These are phyloP conservation scores for Simalia tracyae DNA, from an alignment of 2,797 vertebrate species.

Conservation along the genomic window DNA sequence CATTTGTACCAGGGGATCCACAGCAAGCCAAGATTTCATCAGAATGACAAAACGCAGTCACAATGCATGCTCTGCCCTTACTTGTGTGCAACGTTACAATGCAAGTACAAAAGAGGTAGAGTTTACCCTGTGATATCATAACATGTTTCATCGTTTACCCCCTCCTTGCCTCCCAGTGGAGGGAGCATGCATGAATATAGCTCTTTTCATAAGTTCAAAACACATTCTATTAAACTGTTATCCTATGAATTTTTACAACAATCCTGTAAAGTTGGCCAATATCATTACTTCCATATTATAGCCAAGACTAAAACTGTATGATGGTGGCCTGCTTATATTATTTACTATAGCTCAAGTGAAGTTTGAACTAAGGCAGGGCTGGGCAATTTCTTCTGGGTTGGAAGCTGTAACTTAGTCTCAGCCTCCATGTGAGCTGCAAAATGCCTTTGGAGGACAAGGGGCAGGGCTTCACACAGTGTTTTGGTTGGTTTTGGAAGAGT, in stretches of 20 bases:
- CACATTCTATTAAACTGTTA: neutral
- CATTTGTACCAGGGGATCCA: neutral
- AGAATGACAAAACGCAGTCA: neutral
- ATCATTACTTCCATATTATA: neutral
- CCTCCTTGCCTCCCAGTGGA: neutral
- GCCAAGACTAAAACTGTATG: neutral
- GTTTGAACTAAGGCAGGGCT: neutral
- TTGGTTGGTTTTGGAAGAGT: no score
- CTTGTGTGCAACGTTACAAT: neutral
- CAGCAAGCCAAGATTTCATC: neutral
- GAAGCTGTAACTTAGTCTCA: no score
- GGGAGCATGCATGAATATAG: neutral
- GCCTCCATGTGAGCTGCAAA: no score
- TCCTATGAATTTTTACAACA: neutral
- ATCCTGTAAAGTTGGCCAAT: neutral
- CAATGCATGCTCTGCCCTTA: neutral
- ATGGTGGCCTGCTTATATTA: no score
- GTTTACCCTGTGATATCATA: neutral
- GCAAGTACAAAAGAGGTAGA: neutral
- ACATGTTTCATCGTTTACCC: neutral
- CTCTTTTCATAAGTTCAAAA: neutral
- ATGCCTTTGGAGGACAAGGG: no score
- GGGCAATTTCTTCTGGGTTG: no score
- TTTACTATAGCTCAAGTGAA: neutral
- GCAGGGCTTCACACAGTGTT: no score